Evolutionary conservation across 2,888 invertebrate genomes (phyloP).

Genomic region (Cenopis cana): DNA sequence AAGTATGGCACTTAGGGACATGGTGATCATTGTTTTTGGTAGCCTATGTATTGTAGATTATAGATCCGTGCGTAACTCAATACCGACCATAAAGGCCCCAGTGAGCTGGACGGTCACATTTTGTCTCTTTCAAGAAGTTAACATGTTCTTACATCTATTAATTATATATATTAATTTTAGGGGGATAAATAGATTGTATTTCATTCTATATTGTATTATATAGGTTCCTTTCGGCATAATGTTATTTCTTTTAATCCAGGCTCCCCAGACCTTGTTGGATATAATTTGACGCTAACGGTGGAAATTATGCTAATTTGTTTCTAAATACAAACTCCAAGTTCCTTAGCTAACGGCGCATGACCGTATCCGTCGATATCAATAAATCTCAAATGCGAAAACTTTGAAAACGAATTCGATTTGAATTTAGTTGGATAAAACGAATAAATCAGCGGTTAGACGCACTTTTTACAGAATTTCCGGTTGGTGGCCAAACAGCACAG

Average conservation of each 20-base stretch:
- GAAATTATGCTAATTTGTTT: slow-evolving; percentile 38
- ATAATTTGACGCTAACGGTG: slow-evolving; percentile 28
- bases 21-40: too few species aligned
- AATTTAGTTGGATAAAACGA: slow-evolving; percentile 8
- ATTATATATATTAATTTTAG: neutral
- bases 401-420: slow-evolving; percentile 12
- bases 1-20: too few species aligned
- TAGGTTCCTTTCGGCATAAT: neutral
- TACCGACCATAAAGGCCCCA: too few species aligned
- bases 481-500: too few species aligned
- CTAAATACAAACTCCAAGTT: slow-evolving; percentile 42
- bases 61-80: too few species aligned
- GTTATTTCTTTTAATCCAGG: neutral
- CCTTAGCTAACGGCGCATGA: slow-evolving; percentile 18
- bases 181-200: too few species aligned
- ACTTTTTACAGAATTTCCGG: too few species aligned
- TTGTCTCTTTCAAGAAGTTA: neutral
- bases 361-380: slow-evolving; percentile 17
- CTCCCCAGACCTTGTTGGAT: neutral
- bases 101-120: too few species aligned
- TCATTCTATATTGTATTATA: too few species aligned
- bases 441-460: too few species aligned
- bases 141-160: neutral
- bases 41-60: too few species aligned
- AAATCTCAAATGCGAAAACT: slow-evolving; percentile 32